Percentiles rank a stretch among this genome's conserved stretches.
These are phyloP conservation scores for Heliconius hewitsoni DNA, from an alignment of 1,140 invertebrate genomes.

Conservation along the genomic window DNA sequence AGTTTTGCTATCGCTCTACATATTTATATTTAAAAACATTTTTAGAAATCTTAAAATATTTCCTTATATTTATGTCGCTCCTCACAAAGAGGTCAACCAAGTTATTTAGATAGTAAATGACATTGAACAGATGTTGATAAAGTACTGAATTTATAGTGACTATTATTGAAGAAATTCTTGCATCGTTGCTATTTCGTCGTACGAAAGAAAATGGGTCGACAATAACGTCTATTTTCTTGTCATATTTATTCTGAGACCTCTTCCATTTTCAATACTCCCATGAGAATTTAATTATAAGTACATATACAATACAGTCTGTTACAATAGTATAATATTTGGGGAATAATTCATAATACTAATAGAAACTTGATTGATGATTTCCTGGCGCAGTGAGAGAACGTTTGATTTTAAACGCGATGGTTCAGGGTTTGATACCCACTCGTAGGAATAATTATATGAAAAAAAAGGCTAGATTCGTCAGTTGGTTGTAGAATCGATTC, in stretches of 20 bases:
- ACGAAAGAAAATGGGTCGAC: constrained; percentile 31
- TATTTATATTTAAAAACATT: neutral
- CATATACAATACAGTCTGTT: neutral
- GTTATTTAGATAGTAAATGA: constrained; percentile 27
- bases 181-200: constrained; percentile 33
- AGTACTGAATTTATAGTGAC: constrained; percentile 33
- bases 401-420: too few relatives aligned
- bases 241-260: constrained; percentile 25
- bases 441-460: too few relatives aligned
- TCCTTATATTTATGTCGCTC: too few relatives aligned
- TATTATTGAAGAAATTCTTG: constrained; percentile 34
- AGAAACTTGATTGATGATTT: too few relatives aligned
- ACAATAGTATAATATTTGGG: too few relatives aligned
- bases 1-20: too few relatives aligned
- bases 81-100: neutral
- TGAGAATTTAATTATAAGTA: neutral
- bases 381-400: too few relatives aligned
- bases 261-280: neutral
- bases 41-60: neutral
- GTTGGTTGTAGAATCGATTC: too few relatives aligned
- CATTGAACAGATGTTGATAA: constrained; percentile 22
- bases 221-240: constrained; percentile 24
- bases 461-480: too few relatives aligned
- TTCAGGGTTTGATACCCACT: too few relatives aligned
- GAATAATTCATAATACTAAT: too few relatives aligned